Evolutionary conservation across 2,797 vertebrate species (phyloP), one percentile per base, ranked within the genome.

Genomic region (Lithobates sylvaticus): DNA sequence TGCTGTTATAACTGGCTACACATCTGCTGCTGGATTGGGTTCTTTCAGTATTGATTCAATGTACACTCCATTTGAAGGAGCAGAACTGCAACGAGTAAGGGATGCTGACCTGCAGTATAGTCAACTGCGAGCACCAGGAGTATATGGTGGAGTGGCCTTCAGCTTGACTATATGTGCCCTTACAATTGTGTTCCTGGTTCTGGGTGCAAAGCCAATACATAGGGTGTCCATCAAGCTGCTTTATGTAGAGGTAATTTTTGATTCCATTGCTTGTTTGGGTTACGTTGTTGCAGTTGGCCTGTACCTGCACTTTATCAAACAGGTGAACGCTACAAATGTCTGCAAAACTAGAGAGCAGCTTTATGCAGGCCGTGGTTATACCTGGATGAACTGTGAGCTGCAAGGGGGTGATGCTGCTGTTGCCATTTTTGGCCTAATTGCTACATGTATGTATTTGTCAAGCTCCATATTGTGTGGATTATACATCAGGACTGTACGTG

Each of bases 331-430:
- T 74, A 98, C 96, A 0, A 97, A 99, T 0, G 92, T 96, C 29
- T 99, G 98, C 88, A 39, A 75, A 89, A 79, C 10, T 61, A 95
- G 98, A 0, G 96, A 96, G 90, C 91, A 95, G 69, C 89, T 99
- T 54, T 99, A 99, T 0, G 93, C 93, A 0, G 91, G 96, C 6
- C 95, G 90, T 0, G 98, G 98, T 50, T 97, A 97, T 86, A 98
- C 96, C 71, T 98, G 97, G 94, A 98, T 98, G 97, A 97, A 91
- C 94, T 99, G 98, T 0, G 89, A 91, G 0, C 94, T 99, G 34
- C 90, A 95, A 23, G 98, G 98, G 0, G 97, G 93, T 0, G 98
- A 99, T 0, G 98, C 96, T 0, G 95, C 97, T 0, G 96, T 99
- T 0, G 95, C 95, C 4, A 92, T 99, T 68, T 99, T 99, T 0